Conservation (phyloP, 2,113 vertebrate genomes). For the Choloepus hoffmanni region DNA sequence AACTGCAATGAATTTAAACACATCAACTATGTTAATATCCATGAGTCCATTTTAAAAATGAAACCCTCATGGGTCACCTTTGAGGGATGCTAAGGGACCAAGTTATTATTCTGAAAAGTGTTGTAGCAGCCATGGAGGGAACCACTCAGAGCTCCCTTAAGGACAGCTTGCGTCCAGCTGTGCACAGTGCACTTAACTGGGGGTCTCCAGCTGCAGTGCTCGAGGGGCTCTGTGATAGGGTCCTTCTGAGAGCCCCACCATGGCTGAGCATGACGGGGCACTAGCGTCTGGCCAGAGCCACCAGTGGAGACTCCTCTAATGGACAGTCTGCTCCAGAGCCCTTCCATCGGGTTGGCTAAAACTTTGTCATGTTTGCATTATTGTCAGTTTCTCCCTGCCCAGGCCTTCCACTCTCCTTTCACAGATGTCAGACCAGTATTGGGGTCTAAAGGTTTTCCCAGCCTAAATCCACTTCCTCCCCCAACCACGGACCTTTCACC, state of each 20-base stretch:
- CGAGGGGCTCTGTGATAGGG: accelerated
- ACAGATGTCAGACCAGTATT: background rate
- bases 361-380: background rate
- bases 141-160: accelerated
- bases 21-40: background rate
- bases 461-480: background rate
- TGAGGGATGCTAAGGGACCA: background rate
- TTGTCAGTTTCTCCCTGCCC: background rate
- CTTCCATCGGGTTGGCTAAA: background rate
- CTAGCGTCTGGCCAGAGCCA: background rate
- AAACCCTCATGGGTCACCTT: background rate
- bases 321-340: background rate
- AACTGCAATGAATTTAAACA: background rate
- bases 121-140: background rate
- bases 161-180: background rate
- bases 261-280: background rate
- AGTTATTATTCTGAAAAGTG: background rate
- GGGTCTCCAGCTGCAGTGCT: background rate
- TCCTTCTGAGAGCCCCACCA: background rate
- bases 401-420: accelerated
- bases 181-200: background rate
- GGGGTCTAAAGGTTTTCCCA: background rate
- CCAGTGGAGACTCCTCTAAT: background rate
- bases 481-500: background rate
- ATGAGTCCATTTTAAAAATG: background rate